Percentiles rank a stretch among this genome's conserved stretches.
phyloP scores from a whole-genome alignment of 2,888 invertebrate species.

The Drosophila meridionalis region DNA sequence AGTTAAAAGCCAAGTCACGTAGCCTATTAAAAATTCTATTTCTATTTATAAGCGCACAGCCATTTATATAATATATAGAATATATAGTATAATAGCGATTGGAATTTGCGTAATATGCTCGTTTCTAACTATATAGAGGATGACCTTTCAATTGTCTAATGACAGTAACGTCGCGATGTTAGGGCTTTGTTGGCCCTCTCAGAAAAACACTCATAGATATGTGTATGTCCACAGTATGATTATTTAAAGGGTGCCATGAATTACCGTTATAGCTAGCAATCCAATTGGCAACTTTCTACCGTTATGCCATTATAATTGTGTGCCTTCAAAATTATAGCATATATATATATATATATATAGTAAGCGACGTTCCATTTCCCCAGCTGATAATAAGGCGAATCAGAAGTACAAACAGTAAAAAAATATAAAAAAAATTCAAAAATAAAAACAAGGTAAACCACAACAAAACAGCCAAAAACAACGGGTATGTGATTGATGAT shows the following conservation, averaged over 20 bases:
- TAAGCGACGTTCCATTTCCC: conserved; percentile 12
- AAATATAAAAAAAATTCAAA: not conserved
- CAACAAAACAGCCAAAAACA: conserved; percentile 20
- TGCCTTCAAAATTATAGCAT: conserved; percentile 38
- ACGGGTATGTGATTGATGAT: conserved; percentile 26
- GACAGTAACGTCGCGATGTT: not conserved
- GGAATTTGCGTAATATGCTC: conserved; percentile 17
- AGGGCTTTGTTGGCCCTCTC: not conserved
- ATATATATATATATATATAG: not conserved
- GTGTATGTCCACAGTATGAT: conserved; percentile 3
- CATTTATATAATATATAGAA: not conserved
- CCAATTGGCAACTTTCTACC: conserved; percentile 68
- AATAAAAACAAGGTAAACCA: conserved; percentile 16
- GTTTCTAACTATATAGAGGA: conserved; percentile 9
- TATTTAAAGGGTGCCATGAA: conserved; percentile 6
- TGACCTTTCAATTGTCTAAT: conserved; percentile 7
- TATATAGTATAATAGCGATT: not conserved
- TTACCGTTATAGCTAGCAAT: conserved; percentile 35
- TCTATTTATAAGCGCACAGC: conserved; percentile 19
- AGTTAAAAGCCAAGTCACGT: conserved; percentile 41
- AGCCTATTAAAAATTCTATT: conserved; percentile 34
- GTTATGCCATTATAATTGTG: conserved; percentile 48
- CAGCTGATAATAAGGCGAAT: conserved; percentile 51
- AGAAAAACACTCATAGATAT: not conserved
- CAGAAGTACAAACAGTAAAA: conserved; percentile 57